phyloP scores from a whole-genome alignment of 2,888 invertebrate species.

The Drosophila sordidapex region DNA sequence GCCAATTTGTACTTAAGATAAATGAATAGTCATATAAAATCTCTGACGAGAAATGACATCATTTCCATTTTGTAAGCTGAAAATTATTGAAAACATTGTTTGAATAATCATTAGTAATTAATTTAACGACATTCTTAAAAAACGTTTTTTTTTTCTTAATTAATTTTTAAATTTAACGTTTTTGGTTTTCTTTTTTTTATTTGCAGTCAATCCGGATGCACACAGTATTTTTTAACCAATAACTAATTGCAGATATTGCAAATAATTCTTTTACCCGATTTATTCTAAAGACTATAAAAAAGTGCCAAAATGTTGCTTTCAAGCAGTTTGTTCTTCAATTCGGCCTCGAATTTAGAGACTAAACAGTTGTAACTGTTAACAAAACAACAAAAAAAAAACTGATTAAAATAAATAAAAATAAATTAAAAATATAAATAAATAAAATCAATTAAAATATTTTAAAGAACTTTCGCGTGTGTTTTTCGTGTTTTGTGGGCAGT shows the following conservation, averaged over 20 bases:
- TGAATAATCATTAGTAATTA: not conserved
- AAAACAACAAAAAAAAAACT: constrained; percentile 7
- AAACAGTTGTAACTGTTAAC: constrained; percentile 75
- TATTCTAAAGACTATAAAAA: not conserved
- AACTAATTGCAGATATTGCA: constrained; percentile 36
- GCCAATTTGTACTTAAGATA: constrained; percentile 2
- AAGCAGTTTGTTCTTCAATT: constrained; percentile 73
- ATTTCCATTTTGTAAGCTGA: not conserved
- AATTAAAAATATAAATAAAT: constrained; percentile 13
- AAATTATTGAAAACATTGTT: not conserved
- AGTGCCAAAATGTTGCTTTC: constrained; percentile 77
- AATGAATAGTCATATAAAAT: constrained; percentile 6
- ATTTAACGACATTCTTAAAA: not conserved
- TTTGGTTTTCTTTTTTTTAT: constrained; percentile 26
- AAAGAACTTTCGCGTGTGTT: constrained; percentile 20
- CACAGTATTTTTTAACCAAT: constrained; percentile 5
- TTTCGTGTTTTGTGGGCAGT: constrained; percentile 32
- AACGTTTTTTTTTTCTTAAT: constrained; percentile 21
- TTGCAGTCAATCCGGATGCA: constrained; percentile 52
- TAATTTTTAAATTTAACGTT: constrained; percentile 52
- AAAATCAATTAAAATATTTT: constrained; percentile 6
- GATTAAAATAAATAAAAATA: not conserved
- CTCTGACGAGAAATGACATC: constrained; percentile 19
- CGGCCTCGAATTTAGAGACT: constrained; percentile 76
- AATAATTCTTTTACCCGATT: not conserved